Evolutionary conservation across 2,797 vertebrate genomes (phyloP), one percentile per base, ranked within the genome.

Genomic region (Darevskia mixta): DNA sequence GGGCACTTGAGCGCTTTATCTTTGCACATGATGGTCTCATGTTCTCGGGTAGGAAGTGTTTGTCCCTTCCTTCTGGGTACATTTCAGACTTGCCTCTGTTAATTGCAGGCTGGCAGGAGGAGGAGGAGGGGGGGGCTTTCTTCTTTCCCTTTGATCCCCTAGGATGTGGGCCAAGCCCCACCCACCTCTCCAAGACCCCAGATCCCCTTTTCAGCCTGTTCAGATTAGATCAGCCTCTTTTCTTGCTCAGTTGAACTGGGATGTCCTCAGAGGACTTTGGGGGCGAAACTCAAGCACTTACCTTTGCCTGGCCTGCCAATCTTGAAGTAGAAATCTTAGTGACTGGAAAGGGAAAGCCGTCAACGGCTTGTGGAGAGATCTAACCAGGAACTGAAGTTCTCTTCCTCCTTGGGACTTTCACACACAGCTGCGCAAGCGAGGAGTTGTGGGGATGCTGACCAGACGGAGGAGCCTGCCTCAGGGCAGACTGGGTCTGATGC

Each of bases 11-110:
- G 38, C 49, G 66, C 32, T 78, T 81, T 69, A 81, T 80, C 79
- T 45, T 79, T 79, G 79, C 32, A 0, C 13, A 1, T 29, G 4
- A 0, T 0, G 0, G 2, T 27, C 73, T 89, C 29, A 0, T 13
- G 1, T 0, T 73, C 87, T 45, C 1, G 35, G 4, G 64, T 43
- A 17, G 0, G 73, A 89, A 49, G 85, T 7, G 76, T 81, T 64
- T 45, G 25, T 73, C 38, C 49, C n/a, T 43, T 67, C 45, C 64
- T 55, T 8, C 75, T 1, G 0, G 0, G 1, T 2, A 3, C 69
- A 2, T 1, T 17, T 27, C 64, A 83, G 55, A 1, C 2, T 73
- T 45, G 2, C 1, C 5, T 82, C 67, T 82, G 8, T 87, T 10
- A 0, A 41, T 82, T 75, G 83, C 2, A 72, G 49, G 69, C 49